Base-by-base conservation (phyloP, 2,888 invertebrate genomes). In the Lycia hirtaria region DNA sequence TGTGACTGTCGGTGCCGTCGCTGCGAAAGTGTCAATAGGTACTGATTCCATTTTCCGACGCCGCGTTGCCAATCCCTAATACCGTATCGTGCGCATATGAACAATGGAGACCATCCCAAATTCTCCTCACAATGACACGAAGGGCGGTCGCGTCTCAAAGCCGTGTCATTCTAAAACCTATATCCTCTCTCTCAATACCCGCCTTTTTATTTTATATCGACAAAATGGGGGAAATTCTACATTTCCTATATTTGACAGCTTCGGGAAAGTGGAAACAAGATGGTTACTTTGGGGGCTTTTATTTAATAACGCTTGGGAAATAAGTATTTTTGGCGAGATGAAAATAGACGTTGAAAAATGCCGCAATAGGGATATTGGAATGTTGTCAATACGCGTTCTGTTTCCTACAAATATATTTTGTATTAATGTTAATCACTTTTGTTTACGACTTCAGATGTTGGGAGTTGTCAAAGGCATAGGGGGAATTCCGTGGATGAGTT, bases 81-180 rank as follows among this genome's bases (percentile, higher is more conserved):
- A 40, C 38, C 26, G 41, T 44, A 20, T 3, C 44, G 43, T 43
- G n/a, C 9, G n/a, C 43, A 14, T 33, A 20, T 30, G 7, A 4
- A 51, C 35, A 62, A 51, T 63, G 65, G 60, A 64, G 41, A 40
- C 49, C 20, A 7, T n/a, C 47, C 20, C 28, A 47, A 56, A 60
- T 64, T 49, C 40, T 45, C 37, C 38, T 55, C 43, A 60, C 59
- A 60, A 60, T 56, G 62, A 63, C 64, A 62, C 64, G 65, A 64
- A 62, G 61, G 60, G 60, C 56, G 60, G 56, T 38, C 55, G 35
- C 54, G 57, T 57, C 61, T 60, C 62, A 65, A 67, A 69, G 64
- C 60, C 60, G 60, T 59, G 67, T 67, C 65, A 69, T 67, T 69
- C 65, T 55, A 62, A 65, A 68, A 66, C 61, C 67, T 65, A 69